phyloP scores from a whole-genome alignment of 92 coral and sea anemone genomes.

The Muricea muricata region DNA sequence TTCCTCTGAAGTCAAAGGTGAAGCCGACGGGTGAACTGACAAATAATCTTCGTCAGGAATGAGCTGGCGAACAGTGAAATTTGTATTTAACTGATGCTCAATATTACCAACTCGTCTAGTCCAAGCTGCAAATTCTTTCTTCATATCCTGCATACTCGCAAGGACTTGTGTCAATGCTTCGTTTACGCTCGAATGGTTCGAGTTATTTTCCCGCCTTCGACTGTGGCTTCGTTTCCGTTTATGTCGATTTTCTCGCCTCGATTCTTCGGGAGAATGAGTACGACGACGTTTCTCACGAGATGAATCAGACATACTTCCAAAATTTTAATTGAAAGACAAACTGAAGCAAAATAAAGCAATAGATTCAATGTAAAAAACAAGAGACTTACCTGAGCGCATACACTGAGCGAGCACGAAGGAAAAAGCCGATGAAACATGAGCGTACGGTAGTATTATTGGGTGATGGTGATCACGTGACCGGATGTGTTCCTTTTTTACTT shows the following conservation, averaged over 20 bases:
- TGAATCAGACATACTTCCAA: not conserved
- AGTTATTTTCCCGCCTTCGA: constrained; percentile 12
- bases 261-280: constrained; percentile 7
- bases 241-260: not conserved
- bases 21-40: constrained; percentile 24
- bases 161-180: not conserved
- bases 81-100: not conserved
- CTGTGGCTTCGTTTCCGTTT: not conserved
- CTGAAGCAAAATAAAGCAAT: not conserved
- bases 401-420: constrained; percentile 27
- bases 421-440: not conserved
- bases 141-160: not conserved
- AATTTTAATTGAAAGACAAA: not conserved
- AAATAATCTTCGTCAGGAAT: constrained; percentile 2
- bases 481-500: not conserved
- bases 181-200: not conserved
- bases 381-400: constrained; percentile 27
- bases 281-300: constrained; percentile 34
- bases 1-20: not conserved
- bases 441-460: not conserved
- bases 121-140: not conserved
- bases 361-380: not conserved
- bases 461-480: not conserved
- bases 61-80: not conserved
- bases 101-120: not conserved